Base-by-base conservation (phyloP, 1,140 invertebrate species). In the Conopomorpha cramerella region DNA sequence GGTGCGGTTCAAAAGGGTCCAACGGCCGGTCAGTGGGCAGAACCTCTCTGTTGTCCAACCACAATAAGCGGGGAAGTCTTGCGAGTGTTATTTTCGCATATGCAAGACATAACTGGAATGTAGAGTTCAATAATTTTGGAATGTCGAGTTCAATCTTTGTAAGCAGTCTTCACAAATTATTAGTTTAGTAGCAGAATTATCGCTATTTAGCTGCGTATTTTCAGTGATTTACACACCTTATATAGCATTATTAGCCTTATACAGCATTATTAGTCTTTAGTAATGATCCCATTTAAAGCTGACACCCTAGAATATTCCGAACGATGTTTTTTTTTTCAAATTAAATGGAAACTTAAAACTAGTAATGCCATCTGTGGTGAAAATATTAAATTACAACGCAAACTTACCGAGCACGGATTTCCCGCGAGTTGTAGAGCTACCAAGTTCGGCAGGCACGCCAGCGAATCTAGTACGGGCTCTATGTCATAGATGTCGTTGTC, bases 401-500 rank as follows among this genome's bases (percentile, higher is more conserved):
- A 30, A 43, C 39, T 26, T 52, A 82, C 80, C 46, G 78, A 55
- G 42, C 80, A 82, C 3, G 80, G 80, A 41, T 81, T 82, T 11
- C 80, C 80, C 17, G 70, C 62, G 17, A 82, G 66, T 25, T 49
- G 46, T 15, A 82, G 43, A 2, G 63, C 53, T n/a, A 35, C 45
- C 1, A 82, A 51, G 30, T 47, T 59, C 17, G 67, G 61, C 8
- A 82, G 35, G 11, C 13, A 23, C 8, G 38, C 42, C 16, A 81
- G 28, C 7, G 47, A 45, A 41, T 60, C 41, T 40, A 81, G 45
- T 63, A 77, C 45, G 11, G 43, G 39, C 8, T 62, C 45, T 7
- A 82, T 48, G 42, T 70, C 46, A 59, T 55, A 77, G 73, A 81
- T 76, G 70, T 82, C 78, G 59, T 81, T 81, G 30, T 81, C 70